Evolutionary conservation across 2,113 vertebrate species (phyloP), one percentile per base, ranked within the genome.

Genomic region (Abramis brama): DNA sequence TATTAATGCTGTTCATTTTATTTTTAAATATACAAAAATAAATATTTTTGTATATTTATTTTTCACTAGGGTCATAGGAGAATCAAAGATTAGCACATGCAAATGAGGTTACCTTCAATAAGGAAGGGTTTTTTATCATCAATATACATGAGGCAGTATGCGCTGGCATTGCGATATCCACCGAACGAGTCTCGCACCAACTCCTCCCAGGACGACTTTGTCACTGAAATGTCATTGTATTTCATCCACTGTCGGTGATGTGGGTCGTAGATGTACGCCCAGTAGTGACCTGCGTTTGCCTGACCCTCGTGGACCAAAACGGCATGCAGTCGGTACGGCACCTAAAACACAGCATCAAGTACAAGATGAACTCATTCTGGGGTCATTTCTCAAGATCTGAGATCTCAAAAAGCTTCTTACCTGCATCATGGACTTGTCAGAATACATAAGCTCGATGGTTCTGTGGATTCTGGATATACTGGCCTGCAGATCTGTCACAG

Each of bases 71-170:
- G 39, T 39, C 39, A 23, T 39, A 5, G 5, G 68, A 39, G 19
- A 23, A 39, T 71, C 0, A 43, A 71, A 50, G 3, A 50, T 8
- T 8, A 17, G 43, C 73, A 76, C 15, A 27, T 45, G 13, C 6
- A 27, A 4, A 43, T n/a, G 11, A 21, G 9, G 86, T 92, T 96
- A 99, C 98, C 98, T 96, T 98, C 96, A 91, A 98, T 99, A 90
- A 99, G 96, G 86, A 97, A 98, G 36, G 97, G 97, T 86, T 98
- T 98, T 87, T 97, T 98, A 89, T 98, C 97, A 19, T 99, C 97
- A 90, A 99, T 97, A 89, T 99, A 99, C 98, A 99, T 98, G 92
- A 99, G 96, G 91, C 98, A 99, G 87, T 99, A 99, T 73, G 98
- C 98, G 84, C 98, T 99, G 89, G 98, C 97, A 82, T 99, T 99